Base-by-base conservation (phyloP, 2,888 invertebrate genomes). In the Eustalomyia histrio region DNA sequence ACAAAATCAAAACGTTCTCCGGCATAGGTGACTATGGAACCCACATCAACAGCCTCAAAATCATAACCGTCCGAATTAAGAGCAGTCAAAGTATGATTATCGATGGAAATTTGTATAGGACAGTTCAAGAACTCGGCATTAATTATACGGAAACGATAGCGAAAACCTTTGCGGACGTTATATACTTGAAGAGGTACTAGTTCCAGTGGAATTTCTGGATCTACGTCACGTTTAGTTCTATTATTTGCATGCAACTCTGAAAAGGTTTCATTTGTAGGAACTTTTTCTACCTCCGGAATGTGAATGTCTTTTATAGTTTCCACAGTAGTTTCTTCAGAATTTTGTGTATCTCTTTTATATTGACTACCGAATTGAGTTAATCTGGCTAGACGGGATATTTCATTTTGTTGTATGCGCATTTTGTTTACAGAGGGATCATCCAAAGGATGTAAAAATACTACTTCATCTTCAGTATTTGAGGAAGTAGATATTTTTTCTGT, bases 1-100 rank as follows among this genome's bases (percentile, higher is more conserved):
- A 97, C 91, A 85, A 97, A 95, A 88, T 97, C 97, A 88, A 95
- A 97, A 52, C 97, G 92, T 89, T 97, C 97, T 0, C 97, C 97
- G 0, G 97, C 96, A 88, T 97, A 97, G 6, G 95, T 95, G 3
- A 97, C 95, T 65, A 95, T 87, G 0, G 94, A 92, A 47, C 92
- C 92, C 52, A 93, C 94, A 91, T 94, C 93, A 67, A 95, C 91
- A 2, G 96, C 94, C 85, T 94, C 92, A 84, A 97, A 89, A 84
- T 96, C 95, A 85, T 93, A 94, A 1, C 97, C 96, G 89, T 97
- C 97, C 3, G 95, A 94, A 78, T 94, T 94, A 65, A 97, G 94
- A 47, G 96, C 92, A 0, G 93, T 93, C 82, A 97, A 91, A 17
- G 94, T 95, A 89, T 97, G 97, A 86, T 95, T 94, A 85, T 97